Percentiles rank a stretch among this genome's conserved stretches.
Evolutionary conservation across 2,113 vertebrate genomes (phyloP).

Genomic region (Odobenus rosmarus): DNA sequence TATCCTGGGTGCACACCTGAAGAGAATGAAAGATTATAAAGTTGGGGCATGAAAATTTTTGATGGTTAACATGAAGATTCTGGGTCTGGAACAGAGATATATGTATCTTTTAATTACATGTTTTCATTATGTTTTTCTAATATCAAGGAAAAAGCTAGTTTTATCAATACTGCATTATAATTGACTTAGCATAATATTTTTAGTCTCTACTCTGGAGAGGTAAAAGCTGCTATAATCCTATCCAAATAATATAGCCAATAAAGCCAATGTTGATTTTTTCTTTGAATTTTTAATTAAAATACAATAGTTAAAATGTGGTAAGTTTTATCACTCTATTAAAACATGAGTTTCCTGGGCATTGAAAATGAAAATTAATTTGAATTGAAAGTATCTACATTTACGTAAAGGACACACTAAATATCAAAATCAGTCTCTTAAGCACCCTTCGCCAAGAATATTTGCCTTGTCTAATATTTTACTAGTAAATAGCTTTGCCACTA

Average conservation of each 20-base stretch:
- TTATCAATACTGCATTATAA: neutral
- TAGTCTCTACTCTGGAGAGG: neutral
- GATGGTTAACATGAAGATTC: neutral
- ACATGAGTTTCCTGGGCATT: neutral
- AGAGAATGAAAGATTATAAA: constrained; percentile 28
- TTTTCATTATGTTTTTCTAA: constrained; percentile 15
- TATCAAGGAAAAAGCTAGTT: neutral
- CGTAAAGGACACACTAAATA: constrained; percentile 22
- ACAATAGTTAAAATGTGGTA: neutral
- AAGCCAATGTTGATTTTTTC: constrained; percentile 9
- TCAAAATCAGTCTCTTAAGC: neutral
- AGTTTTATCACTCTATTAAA: constrained; percentile 48
- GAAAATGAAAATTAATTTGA: constrained; percentile 55
- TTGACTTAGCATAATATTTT: constrained; percentile 19
- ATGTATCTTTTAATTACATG: neutral
- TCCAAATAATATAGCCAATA: constrained; percentile 1
- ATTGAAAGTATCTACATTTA: constrained; percentile 14
- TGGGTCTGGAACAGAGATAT: neutral
- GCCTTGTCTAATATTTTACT: neutral
- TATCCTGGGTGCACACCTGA: neutral
- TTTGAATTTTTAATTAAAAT: constrained; percentile 47
- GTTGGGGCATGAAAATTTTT: constrained; percentile 31
- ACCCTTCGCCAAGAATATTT: constrained; percentile 42
- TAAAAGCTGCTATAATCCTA: neutral
- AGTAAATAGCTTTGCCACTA: neutral